phyloP scores from a whole-genome alignment of 2,888 invertebrate species.

The Acholoe squamosa region DNA sequence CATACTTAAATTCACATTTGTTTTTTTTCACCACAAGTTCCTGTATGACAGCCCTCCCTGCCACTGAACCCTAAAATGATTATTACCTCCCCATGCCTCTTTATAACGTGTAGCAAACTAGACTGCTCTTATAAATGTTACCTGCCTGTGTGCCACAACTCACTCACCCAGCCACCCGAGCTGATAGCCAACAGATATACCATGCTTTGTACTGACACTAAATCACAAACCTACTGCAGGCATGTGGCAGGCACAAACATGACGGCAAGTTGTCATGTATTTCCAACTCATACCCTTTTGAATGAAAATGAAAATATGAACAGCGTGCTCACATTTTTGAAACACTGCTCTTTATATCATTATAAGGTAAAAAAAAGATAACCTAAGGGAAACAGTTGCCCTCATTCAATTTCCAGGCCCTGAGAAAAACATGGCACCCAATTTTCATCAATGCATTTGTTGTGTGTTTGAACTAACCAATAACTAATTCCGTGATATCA shows the following conservation, averaged over 20 bases:
- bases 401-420: slow-evolving; percentile 8
- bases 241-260: slow-evolving; percentile 18
- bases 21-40: background rate
- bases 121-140: slow-evolving; percentile 4
- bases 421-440: background rate
- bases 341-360: background rate
- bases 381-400: too few relatives aligned
- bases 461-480: slow-evolving; percentile 14
- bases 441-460: background rate
- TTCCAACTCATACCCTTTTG: too few relatives aligned
- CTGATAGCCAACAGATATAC: slow-evolving; percentile 3
- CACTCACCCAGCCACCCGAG: slow-evolving; percentile 16
- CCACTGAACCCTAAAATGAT: background rate
- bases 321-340: background rate
- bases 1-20: background rate
- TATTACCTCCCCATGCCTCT: slow-evolving; percentile 1
- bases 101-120: slow-evolving; percentile 11
- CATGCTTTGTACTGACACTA: background rate
- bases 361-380: too few relatives aligned
- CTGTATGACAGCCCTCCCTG: background rate
- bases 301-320: too few relatives aligned
- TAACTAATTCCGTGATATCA: background rate
- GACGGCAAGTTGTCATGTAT: background rate
- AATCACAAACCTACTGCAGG: background rate
- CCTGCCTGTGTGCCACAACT: slow-evolving; percentile 55